These are phyloP conservation scores for Rhagophthalmus giganteus DNA, from an alignment of 2,888 invertebrate species.

Conservation along the genomic window DNA sequence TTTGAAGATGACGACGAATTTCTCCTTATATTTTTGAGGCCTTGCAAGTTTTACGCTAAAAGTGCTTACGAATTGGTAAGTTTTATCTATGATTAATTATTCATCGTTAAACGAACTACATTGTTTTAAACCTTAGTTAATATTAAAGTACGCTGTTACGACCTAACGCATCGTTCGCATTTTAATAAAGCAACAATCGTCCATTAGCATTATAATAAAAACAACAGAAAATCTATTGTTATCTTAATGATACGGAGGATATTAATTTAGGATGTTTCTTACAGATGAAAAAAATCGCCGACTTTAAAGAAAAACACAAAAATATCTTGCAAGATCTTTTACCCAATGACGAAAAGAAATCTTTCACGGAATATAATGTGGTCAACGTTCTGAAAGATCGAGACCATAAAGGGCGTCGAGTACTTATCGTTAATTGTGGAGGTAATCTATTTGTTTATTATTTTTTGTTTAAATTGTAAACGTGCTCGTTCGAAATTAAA, in stretches of 20 bases:
- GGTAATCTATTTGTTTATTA: no score
- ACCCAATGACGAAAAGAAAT: constrained; percentile 68
- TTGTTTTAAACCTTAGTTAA: no score
- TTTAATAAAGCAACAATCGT: no score
- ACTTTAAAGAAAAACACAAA: constrained; percentile 74
- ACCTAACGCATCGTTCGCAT: no score
- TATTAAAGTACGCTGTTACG: no score
- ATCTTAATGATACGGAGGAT: no score
- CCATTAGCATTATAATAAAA: no score
- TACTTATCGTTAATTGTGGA: constrained; percentile 74
- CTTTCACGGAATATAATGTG: constrained; percentile 71
- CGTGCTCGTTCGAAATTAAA: no score
- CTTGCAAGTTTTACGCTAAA: constrained; percentile 81
- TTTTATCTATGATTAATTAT: constrained; percentile 28
- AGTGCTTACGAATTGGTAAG: constrained; percentile 78
- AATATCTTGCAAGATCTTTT: constrained; percentile 65
- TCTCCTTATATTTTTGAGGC: constrained; percentile 76
- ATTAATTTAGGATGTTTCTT: no score
- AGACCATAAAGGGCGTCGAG: constrained; percentile 75
- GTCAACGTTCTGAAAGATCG: constrained; percentile 76
- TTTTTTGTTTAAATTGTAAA: no score
- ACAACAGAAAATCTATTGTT: no score
- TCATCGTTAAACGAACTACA: not conserved
- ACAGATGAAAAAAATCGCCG: constrained; percentile 76
- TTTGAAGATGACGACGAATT: constrained; percentile 76